Evolutionary conservation across 2,113 vertebrate species (phyloP).

Genomic region (Rhabdomys dilectus): DNA sequence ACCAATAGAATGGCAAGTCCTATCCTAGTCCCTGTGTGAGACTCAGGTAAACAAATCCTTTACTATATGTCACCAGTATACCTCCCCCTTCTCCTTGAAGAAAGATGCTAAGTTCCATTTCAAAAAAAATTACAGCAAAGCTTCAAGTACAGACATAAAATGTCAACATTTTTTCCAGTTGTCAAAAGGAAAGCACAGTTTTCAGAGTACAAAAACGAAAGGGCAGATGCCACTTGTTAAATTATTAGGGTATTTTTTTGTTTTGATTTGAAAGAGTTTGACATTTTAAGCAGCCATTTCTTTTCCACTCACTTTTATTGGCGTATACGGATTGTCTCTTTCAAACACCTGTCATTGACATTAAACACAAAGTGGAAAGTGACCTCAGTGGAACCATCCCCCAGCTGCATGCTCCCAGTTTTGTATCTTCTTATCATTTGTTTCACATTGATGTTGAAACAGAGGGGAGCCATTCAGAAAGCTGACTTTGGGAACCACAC

Average conservation of each 20-base stretch:
- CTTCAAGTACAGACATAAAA: conserved; percentile 82
- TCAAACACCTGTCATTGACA: conserved; percentile 89
- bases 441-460: conserved; percentile 79
- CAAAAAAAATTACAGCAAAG: conserved; percentile 57
- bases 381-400: conserved; percentile 85
- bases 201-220: conserved; percentile 87
- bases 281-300: conserved; percentile 87
- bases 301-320: conserved; percentile 86
- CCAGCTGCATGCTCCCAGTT: conserved; percentile 82
- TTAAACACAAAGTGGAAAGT: conserved; percentile 88
- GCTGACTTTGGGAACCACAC: conserved; percentile 40
- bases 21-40: not conserved
- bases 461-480: conserved; percentile 75
- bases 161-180: conserved; percentile 82
- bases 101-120: conserved; percentile 80
- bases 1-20: not conserved
- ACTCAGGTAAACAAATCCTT: not conserved
- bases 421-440: conserved; percentile 83
- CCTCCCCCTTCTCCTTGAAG: conserved; percentile 60
- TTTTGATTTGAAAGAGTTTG: conserved; percentile 89
- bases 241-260: conserved; percentile 85
- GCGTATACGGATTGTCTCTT: conserved; percentile 88
- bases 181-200: conserved; percentile 81
- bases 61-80: not conserved
- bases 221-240: conserved; percentile 88